phyloP scores from a whole-genome alignment of 2,113 vertebrate genomes.

The Zosterops hypoxanthus region DNA sequence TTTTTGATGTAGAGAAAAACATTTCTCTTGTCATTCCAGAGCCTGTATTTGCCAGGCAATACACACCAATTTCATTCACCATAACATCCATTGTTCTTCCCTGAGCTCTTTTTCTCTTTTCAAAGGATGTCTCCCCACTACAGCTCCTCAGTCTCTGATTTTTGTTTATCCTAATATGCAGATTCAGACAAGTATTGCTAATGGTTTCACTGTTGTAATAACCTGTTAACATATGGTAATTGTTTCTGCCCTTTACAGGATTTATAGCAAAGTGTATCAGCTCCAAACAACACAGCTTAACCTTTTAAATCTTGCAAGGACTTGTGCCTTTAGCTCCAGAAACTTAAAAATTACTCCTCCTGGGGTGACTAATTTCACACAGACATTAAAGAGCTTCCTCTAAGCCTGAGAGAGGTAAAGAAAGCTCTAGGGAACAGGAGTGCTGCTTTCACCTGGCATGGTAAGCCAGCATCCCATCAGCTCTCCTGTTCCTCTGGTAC shows the following conservation, averaged over 20 bases:
- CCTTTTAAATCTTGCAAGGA: not conserved
- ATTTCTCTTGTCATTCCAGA: not conserved
- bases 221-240: not conserved
- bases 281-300: not conserved
- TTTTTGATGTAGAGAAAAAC: not conserved
- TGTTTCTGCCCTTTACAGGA: not conserved
- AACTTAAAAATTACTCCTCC: not conserved
- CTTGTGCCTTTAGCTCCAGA: not conserved
- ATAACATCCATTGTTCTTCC: fast-evolving
- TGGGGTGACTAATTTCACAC: not conserved
- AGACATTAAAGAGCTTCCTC: not conserved
- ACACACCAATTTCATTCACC: not conserved
- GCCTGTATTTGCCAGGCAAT: not conserved
- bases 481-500: not conserved
- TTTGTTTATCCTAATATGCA: not conserved
- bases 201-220: not conserved
- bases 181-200: not conserved
- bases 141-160: not conserved
- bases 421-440: not conserved
- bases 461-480: not conserved
- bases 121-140: not conserved
- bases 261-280: not conserved
- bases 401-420: not conserved
- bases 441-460: not conserved
- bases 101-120: not conserved